These are phyloP conservation scores for Cichlasoma orientale DNA, from an alignment of 2,797 vertebrate genomes.

Conservation along the genomic window DNA sequence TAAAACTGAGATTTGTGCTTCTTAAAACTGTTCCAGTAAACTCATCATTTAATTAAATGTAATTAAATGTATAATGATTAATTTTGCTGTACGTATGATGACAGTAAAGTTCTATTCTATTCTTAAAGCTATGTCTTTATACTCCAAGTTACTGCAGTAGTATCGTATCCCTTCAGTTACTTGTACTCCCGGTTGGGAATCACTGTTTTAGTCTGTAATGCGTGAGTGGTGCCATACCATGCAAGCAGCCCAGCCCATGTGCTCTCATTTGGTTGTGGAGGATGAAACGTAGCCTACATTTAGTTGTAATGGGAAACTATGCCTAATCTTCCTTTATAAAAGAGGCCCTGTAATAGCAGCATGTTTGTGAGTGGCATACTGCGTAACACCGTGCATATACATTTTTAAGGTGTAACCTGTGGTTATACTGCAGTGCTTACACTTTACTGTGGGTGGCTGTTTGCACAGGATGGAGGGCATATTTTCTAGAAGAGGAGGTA, in stretches of 20 bases:
- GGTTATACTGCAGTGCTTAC: conserved; percentile 39
- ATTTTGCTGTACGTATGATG: too few species aligned
- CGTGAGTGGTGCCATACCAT: not conserved
- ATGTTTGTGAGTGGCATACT: conserved; percentile 49
- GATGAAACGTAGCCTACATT: conserved; percentile 5
- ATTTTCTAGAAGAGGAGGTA: not conserved
- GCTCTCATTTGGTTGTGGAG: conserved; percentile 39
- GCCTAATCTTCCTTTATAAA: conserved; percentile 37
- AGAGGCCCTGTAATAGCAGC: conserved; percentile 46
- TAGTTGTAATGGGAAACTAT: conserved; percentile 36
- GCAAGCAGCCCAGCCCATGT: conserved; percentile 27
- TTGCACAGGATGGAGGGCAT: conserved; percentile 10
- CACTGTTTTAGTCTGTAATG: not conserved
- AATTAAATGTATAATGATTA: too few species aligned
- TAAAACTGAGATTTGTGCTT: not conserved
- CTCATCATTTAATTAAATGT: not conserved
- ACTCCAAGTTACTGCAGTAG: not conserved
- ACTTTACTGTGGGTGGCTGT: conserved; percentile 47
- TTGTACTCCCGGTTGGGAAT: not conserved
- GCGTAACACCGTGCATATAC: conserved; percentile 20
- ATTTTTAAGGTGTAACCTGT: conserved; percentile 51
- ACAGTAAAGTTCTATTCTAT: too few species aligned
- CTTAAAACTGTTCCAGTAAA: not conserved
- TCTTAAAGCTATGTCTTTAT: not conserved
- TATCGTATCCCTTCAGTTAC: not conserved